Percentiles rank a stretch among this genome's conserved stretches.
phyloP scores from a whole-genome alignment of 2,797 vertebrate species.

The Craterocephalus amniculus region DNA sequence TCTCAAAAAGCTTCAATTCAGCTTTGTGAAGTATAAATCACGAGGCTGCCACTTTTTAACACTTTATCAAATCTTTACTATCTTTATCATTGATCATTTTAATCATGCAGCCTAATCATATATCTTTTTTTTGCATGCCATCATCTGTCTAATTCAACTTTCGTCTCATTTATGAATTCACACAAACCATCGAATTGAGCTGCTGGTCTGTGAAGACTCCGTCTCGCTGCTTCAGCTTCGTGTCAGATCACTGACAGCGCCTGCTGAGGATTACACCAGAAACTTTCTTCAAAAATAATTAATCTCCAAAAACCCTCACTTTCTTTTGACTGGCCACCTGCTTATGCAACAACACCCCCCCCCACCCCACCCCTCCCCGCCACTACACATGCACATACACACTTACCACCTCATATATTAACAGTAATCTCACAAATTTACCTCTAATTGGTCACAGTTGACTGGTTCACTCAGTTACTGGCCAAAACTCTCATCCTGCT shows the following conservation, averaged over 20 bases:
- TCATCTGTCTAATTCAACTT: constrained; percentile 6
- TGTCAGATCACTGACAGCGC: constrained; percentile 52
- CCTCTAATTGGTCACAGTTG: constrained; percentile 78
- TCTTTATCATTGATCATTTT: neutral
- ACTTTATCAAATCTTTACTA: neutral
- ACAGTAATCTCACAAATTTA: constrained; percentile 72
- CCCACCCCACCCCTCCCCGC: no score
- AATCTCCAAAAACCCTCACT: constrained; percentile 61
- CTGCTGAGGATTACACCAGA: constrained; percentile 57
- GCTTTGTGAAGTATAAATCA: neutral
- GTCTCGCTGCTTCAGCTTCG: constrained; percentile 19
- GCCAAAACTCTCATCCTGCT: constrained; percentile 52
- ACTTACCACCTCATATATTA: constrained; percentile 41
- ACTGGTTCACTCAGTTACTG: constrained; percentile 41
- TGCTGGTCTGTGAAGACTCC: constrained; percentile 25
- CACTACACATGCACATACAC: no score
- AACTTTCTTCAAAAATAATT: constrained; percentile 69
- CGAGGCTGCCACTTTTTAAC: neutral
- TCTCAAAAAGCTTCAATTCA: neutral
- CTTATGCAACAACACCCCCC: constrained; percentile 12
- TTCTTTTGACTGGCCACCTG: constrained; percentile 55
- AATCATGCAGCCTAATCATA: neutral
- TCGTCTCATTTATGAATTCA: neutral
- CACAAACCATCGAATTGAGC: constrained; percentile 20
- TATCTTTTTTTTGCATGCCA: neutral